phyloP scores from a whole-genome alignment of 2,888 invertebrate species.

The Tachina fera region DNA sequence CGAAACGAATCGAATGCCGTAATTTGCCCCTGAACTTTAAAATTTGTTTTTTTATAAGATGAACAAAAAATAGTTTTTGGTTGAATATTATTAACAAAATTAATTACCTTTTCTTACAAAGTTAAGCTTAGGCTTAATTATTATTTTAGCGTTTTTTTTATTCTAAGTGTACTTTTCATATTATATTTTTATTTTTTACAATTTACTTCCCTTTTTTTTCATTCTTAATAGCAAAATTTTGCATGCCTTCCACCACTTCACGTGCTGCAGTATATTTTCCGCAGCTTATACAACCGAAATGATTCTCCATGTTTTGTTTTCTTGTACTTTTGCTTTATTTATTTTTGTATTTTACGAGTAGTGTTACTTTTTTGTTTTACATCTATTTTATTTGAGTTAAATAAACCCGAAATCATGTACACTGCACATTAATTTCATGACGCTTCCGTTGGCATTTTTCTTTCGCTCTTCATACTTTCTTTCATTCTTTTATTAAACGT shows the following conservation, averaged over 20 bases:
- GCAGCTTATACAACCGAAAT: constrained; percentile 34
- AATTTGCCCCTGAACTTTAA: too few relatives aligned
- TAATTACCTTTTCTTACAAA: too few relatives aligned
- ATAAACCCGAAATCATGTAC: constrained; percentile 69
- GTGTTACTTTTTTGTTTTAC: constrained; percentile 25
- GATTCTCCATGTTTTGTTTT: constrained; percentile 13
- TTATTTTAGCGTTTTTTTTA: background rate
- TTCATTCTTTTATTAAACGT: constrained; percentile 36
- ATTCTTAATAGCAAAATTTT: constrained; percentile 38
- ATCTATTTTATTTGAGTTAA: constrained; percentile 62
- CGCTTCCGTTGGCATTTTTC: constrained; percentile 61
- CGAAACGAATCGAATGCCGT: too few relatives aligned
- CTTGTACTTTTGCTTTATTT: background rate
- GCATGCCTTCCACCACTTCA: constrained; percentile 22
- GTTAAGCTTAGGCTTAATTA: too few relatives aligned
- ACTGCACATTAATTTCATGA: constrained; percentile 67
- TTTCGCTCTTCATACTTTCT: constrained; percentile 35
- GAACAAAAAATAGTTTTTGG: too few relatives aligned
- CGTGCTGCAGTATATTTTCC: constrained; percentile 10
- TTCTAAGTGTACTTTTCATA: background rate
- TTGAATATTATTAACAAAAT: too few relatives aligned
- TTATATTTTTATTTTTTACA: background rate
- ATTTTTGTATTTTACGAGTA: background rate
- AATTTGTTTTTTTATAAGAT: too few relatives aligned
- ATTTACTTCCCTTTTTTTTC: constrained; percentile 1